Evolutionary conservation across 2,113 vertebrate genomes (phyloP).

Genomic region (Mola mola): DNA sequence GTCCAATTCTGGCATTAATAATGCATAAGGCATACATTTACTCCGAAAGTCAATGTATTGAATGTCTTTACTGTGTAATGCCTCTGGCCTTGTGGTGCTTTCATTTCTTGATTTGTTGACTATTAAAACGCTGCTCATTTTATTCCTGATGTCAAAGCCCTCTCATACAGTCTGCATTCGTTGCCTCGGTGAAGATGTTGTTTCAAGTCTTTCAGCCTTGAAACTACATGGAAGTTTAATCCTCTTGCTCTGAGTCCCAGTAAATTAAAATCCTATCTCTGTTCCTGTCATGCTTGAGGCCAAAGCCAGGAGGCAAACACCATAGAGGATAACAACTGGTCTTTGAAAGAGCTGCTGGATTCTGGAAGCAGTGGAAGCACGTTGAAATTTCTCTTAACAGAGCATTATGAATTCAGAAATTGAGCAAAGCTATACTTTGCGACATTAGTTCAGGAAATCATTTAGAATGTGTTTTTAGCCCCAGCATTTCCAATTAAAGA

Average conservation of each 20-base stretch:
- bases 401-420: too few species aligned
- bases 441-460: too few species aligned
- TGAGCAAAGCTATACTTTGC: too few species aligned
- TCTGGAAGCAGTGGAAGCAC: too few species aligned
- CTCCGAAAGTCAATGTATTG: slow-evolving; percentile 13
- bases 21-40: slow-evolving; percentile 18
- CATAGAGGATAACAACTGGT: slow-evolving; percentile 18
- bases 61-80: not conserved
- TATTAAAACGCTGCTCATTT: not conserved
- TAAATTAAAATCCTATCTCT: slow-evolving; percentile 52
- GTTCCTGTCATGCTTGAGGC: slow-evolving; percentile 16
- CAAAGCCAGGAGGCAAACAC: slow-evolving; percentile 22
- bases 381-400: too few species aligned
- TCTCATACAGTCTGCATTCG: too few species aligned
- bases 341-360: too few species aligned
- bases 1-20: slow-evolving; percentile 9
- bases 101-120: not conserved
- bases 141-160: not conserved
- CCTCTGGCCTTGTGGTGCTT: not conserved
- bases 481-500: not conserved
- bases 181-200: too few species aligned
- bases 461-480: too few species aligned
- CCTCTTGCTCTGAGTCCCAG: slow-evolving; percentile 10
- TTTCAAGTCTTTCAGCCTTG: slow-evolving; percentile 9
- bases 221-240: slow-evolving; percentile 30